Evolutionary conservation across 2,888 invertebrate species (phyloP), one percentile per base, ranked within the genome.

Genomic region (Prosopocoilus inquinatus): DNA sequence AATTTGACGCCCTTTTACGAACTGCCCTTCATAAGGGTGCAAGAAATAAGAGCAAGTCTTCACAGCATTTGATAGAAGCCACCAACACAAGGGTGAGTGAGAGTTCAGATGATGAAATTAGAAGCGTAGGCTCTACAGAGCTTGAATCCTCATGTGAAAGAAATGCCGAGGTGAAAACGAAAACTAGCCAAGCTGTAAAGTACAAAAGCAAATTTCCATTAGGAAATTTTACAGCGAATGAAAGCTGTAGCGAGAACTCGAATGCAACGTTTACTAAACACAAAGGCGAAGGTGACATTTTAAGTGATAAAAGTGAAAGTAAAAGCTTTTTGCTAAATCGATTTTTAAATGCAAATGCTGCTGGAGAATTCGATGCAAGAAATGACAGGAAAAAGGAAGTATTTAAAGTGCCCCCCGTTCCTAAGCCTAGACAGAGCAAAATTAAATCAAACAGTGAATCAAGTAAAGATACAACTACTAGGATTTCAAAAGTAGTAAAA

Each of bases 1-100:
- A 68, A 57, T 74, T 75, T 59, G 70, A 74, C 34, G 63, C 66
- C 5, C 60, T 74, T 50, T 55, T 74, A 34, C 72, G 69, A 60
- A 55, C 62, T 13, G 71, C 71, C 1, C 60, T 69, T 15, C 58
- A 60, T 45, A 62, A 59, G 41, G 65, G 59, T 51, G 39, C 48
- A n/a, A 46, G 53, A 46, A 35, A 39, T 9, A 7, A 39, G 16
- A 12, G 33, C 9, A 58, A 59, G 16, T 57, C 53, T 12, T 52
- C 50, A 34, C 46, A 57, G 47, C 56, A 59, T 20, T 52, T 62
- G 38, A 33, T 60, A 28, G 53, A 51, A 28, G 51, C 55, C 13
- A 12, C 16, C 12, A 46, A 53, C 20, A 48, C 49, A 4, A 41
- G 47, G 39, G 34, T 32, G 33, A 52, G 46, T 20, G 50, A 48